Conservation (phyloP, 2,888 invertebrate genomes). For the Tenthredo notha region DNA sequence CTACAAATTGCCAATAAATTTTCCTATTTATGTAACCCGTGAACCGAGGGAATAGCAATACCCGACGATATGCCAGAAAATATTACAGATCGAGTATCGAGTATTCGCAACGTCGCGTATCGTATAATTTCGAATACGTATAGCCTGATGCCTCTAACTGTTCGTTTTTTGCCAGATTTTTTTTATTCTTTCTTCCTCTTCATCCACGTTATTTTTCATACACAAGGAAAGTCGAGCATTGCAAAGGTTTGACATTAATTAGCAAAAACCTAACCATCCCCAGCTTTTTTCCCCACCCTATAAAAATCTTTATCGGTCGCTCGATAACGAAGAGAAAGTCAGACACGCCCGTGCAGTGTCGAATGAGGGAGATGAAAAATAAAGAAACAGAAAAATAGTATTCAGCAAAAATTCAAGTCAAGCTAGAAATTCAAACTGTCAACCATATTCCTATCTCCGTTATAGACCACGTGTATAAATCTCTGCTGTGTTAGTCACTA, state of each 20-base stretch:
- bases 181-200: background rate
- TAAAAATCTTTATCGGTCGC: background rate
- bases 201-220: background rate
- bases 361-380: background rate
- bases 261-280: background rate
- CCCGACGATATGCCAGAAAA: background rate
- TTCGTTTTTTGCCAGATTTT: background rate
- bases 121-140: background rate
- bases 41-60: background rate
- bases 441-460: background rate
- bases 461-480: background rate
- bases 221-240: background rate
- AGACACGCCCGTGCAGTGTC: background rate
- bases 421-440: background rate
- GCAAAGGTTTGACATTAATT: background rate
- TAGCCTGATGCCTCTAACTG: background rate
- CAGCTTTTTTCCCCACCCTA: background rate
- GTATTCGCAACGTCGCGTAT: background rate
- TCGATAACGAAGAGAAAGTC: background rate
- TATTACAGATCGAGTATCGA: constrained; percentile 11
- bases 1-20: constrained; percentile 24
- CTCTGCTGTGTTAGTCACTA: background rate
- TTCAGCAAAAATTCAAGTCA: background rate
- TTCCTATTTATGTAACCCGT: background rate
- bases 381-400: background rate